phyloP scores from a whole-genome alignment of 2,797 vertebrate species.

The Helicolenus hilgendorfi region DNA sequence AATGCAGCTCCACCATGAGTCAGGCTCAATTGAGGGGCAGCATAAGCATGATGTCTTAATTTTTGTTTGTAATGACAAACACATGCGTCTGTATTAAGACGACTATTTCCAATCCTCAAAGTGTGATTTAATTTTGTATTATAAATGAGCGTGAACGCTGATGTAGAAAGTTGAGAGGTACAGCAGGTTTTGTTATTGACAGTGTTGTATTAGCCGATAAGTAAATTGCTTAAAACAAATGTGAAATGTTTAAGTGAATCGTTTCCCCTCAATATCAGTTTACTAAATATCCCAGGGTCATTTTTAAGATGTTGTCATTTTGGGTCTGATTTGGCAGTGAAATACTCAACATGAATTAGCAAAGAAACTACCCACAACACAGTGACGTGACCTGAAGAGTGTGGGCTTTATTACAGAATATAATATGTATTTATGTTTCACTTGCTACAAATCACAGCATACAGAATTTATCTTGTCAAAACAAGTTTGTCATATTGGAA shows the following conservation, averaged over 20 bases:
- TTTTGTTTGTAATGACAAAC: constrained; percentile 46
- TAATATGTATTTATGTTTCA: not conserved
- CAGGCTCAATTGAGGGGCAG: not conserved
- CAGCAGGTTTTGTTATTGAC: constrained; percentile 28
- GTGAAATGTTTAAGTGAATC: constrained; percentile 43
- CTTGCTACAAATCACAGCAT: not conserved
- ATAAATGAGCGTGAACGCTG: constrained; percentile 12
- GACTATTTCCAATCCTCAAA: constrained; percentile 35
- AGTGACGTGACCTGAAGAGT: not conserved
- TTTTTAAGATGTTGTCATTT: not conserved
- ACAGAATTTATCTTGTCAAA: not conserved
- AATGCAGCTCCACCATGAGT: not conserved
- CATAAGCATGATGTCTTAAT: constrained; percentile 44
- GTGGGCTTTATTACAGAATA: not conserved
- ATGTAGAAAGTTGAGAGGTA: constrained; percentile 14
- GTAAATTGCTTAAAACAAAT: constrained; percentile 45
- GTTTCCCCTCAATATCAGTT: constrained; percentile 9
- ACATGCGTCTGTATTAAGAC: constrained; percentile 28
- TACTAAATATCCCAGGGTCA: not conserved
- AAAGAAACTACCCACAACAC: not conserved
- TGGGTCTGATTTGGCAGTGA: constrained; percentile 13
- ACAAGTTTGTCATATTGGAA: not conserved
- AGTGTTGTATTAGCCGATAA: constrained; percentile 16
- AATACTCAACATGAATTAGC: not conserved
- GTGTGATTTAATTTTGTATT: constrained; percentile 40